phyloP scores from a whole-genome alignment of 2,797 vertebrate genomes.

The Alcedo quadribrachys region DNA sequence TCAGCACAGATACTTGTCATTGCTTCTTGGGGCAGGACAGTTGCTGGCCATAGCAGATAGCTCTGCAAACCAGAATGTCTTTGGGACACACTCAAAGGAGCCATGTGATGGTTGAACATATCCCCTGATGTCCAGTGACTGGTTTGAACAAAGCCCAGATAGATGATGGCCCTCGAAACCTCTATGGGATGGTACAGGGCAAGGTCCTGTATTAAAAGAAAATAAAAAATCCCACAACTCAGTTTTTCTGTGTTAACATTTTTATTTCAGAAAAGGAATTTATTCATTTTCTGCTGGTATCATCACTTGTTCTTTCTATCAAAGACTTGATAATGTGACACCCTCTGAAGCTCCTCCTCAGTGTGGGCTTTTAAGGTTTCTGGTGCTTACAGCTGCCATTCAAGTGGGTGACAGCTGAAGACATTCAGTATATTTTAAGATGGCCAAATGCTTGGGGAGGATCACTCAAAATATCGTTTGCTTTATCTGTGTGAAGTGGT shows the following conservation, averaged over 20 bases:
- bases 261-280: background rate
- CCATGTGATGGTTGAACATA: background rate
- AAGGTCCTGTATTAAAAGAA: background rate
- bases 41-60: background rate
- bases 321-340: background rate
- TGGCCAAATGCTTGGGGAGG: background rate
- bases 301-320: background rate
- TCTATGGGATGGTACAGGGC: background rate
- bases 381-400: slow-evolving; percentile 26
- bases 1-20: slow-evolving; percentile 13
- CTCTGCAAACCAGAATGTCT: background rate
- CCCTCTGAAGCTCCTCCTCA: background rate
- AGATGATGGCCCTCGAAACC: background rate
- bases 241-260: background rate
- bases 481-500: background rate
- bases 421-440: background rate
- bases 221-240: background rate
- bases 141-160: background rate
- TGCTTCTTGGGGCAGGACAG: background rate
- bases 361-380: background rate
- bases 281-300: background rate
- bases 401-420: slow-evolving; percentile 15
- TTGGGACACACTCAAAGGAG: background rate
- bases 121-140: background rate
- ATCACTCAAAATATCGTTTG: background rate